phyloP scores from a whole-genome alignment of 2,888 invertebrate species.

The Petrolisthes manimaculis region DNA sequence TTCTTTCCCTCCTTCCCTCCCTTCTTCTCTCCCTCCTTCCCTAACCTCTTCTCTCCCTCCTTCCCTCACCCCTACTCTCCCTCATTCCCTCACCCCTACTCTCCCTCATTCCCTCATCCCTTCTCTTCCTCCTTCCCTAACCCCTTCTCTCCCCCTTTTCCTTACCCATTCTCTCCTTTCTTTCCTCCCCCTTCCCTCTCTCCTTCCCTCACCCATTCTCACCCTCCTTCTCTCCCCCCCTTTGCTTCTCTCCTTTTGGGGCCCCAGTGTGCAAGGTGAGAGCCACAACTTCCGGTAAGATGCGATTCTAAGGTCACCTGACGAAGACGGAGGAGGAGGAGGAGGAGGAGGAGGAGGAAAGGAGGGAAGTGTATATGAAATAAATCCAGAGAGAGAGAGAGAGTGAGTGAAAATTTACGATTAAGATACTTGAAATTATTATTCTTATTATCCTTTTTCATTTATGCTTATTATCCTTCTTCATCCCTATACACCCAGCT shows the following conservation, averaged over 20 bases:
- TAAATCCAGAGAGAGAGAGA: neutral
- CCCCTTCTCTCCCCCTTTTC: neutral
- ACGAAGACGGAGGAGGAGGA: neutral
- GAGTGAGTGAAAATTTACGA: neutral
- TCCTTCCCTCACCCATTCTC: neutral
- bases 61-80: too few species aligned
- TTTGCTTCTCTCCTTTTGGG: neutral
- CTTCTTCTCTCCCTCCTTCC: too few species aligned
- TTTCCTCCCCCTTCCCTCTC: neutral
- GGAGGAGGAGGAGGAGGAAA: slow-evolving; percentile 9
- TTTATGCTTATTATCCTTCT: too few species aligned
- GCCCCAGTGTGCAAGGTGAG: neutral
- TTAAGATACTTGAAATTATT: too few species aligned
- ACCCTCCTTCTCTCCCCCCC: neutral
- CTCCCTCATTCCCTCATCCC: neutral
- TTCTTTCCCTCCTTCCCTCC: too few species aligned
- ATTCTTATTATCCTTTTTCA: too few species aligned
- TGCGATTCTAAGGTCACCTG: neutral
- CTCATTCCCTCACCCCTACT: too few species aligned
- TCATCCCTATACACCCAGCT: too few species aligned
- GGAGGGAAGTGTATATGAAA: neutral
- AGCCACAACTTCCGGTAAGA: slow-evolving; percentile 16
- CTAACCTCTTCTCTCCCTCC: too few species aligned
- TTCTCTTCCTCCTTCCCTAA: neutral
- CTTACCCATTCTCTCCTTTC: neutral